A percentile compares a stretch with the other conserved stretches of the same genome.
These are phyloP conservation scores for Cataglyphis albicans DNA, from an alignment of 2,888 invertebrate species.

Conservation along the genomic window DNA sequence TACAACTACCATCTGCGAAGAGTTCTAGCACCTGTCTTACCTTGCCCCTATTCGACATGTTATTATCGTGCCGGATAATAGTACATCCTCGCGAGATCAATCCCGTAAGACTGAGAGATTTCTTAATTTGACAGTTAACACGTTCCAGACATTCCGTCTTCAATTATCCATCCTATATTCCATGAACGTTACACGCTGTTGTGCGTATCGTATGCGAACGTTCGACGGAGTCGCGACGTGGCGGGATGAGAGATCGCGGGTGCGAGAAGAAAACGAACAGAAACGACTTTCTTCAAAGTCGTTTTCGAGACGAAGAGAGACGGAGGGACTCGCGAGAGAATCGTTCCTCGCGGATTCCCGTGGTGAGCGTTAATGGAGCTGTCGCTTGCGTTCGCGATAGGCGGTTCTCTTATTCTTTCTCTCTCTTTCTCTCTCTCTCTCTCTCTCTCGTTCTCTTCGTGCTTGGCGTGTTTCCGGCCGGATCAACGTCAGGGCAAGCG, in stretches of 20 bases:
- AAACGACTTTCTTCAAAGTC: neutral
- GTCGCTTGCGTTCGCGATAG: slow-evolving; percentile 69
- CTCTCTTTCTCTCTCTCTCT: neutral
- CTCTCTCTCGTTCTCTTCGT: slow-evolving; percentile 17
- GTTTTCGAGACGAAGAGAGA: slow-evolving; percentile 24
- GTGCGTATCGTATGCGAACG: slow-evolving; percentile 28
- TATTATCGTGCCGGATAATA: slow-evolving; percentile 18
- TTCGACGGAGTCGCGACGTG: slow-evolving; percentile 17
- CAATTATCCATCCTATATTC: slow-evolving; percentile 33
- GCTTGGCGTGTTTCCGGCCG: slow-evolving; percentile 38
- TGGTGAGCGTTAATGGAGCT: slow-evolving; percentile 80
- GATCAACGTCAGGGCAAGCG: slow-evolving; percentile 52
- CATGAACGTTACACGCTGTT: slow-evolving; percentile 13
- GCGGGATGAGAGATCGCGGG: slow-evolving; percentile 40
- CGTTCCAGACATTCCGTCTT: slow-evolving; percentile 35
- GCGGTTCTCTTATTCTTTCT: slow-evolving; percentile 28
- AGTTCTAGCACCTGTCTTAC: neutral
- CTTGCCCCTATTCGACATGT: neutral
- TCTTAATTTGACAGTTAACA: slow-evolving; percentile 53
- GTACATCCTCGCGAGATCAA: neutral
- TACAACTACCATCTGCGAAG: neutral
- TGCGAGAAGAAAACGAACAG: slow-evolving; percentile 20
- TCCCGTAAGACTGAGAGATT: slow-evolving; percentile 3
- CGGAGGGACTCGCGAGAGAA: slow-evolving; percentile 32
- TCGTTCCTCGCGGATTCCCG: slow-evolving; percentile 73